Evolutionary conservation across 2,888 invertebrate genomes (phyloP), one percentile per base, ranked within the genome.

Genomic region (Choreutis nemorana): DNA sequence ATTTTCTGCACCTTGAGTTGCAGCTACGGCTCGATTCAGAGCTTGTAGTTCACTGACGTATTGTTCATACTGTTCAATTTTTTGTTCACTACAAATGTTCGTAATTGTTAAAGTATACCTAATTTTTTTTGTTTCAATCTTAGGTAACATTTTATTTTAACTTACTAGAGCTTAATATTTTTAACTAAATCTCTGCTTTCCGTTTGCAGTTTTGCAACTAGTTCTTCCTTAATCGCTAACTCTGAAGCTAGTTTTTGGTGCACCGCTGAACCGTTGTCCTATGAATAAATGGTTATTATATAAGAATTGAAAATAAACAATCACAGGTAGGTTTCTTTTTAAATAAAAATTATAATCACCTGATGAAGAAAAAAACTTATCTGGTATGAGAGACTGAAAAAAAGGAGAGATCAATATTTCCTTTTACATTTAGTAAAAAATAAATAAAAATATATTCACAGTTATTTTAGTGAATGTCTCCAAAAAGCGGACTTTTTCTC

Each of bases 231-330:
- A 36, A 55, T 67, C 4, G 73, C 38, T 15, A 82, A 56, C 36
- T 82, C 81, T 4, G 68, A 68, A 3, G 75, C 72, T 39, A 82
- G 37, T 46, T 77, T 78, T 40, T 78, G 77, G 50, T 81, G 72
- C 45, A 73, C 62, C 20, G 67, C 67, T 40, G 67, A 54, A 48
- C 73, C 72, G 40, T 68, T 66, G 11, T 78, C 75, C 1, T 70
- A 48, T 37, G 77, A 75, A 65, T 70, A 50, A 35, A 63, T 66
- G 5, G 8, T 14, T 12, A 27, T n/a, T 18, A 23, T 26, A 10
- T 27, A 5, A 15, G 23, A 31, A 30, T 25, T 16, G 18, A 22
- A 18, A 26, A 29, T 14, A 14, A 33, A 30, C 25, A 24, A 30
- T 26, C 14, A 10, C 8, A 23, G 2, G 12, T 25, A 14, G 26